Evolutionary conservation across 1,140 invertebrate species (phyloP).

Genomic region (Carposina sasakii): DNA sequence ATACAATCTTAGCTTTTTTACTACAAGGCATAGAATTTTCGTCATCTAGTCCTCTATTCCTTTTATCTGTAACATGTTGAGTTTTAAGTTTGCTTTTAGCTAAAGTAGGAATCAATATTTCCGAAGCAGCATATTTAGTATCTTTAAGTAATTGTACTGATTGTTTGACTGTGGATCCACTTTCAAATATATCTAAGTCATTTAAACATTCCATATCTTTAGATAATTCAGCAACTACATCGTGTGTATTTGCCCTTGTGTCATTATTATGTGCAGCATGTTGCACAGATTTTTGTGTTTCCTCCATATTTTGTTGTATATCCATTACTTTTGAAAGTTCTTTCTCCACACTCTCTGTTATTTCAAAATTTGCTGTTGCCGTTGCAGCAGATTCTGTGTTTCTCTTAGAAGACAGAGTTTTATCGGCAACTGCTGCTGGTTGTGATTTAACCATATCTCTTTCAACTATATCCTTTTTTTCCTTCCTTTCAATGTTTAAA

Average conservation of each 20-base stretch:
- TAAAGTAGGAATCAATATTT: conserved; percentile 40
- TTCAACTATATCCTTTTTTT: too few species aligned
- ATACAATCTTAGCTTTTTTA: conserved; percentile 37
- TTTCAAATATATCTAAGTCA: conserved; percentile 52
- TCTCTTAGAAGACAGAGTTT: conserved; percentile 42
- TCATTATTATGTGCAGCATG: too few species aligned
- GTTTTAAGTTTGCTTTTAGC: conserved; percentile 28
- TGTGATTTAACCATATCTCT: conserved; percentile 7
- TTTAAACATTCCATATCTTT: conserved; percentile 32
- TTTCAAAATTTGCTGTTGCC: conserved; percentile 44
- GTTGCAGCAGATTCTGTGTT: conserved; percentile 54
- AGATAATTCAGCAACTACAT: neutral
- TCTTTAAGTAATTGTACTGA: conserved; percentile 33
- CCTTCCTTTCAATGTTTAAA: conserved; percentile 11
- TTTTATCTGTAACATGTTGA: conserved; percentile 32
- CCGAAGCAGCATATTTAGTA: conserved; percentile 35
- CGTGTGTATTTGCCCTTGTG: neutral
- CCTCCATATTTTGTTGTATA: conserved; percentile 13
- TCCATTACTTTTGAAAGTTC: conserved; percentile 47
- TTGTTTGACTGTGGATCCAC: conserved; percentile 41
- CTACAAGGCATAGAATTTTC: conserved; percentile 24
- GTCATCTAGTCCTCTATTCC: conserved; percentile 33
- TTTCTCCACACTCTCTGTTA: conserved; percentile 55
- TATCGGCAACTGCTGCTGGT: conserved; percentile 13
- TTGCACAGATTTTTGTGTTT: conserved; percentile 21